phyloP scores from a whole-genome alignment of 2,113 vertebrate genomes.

The Desmodus rotundus region DNA sequence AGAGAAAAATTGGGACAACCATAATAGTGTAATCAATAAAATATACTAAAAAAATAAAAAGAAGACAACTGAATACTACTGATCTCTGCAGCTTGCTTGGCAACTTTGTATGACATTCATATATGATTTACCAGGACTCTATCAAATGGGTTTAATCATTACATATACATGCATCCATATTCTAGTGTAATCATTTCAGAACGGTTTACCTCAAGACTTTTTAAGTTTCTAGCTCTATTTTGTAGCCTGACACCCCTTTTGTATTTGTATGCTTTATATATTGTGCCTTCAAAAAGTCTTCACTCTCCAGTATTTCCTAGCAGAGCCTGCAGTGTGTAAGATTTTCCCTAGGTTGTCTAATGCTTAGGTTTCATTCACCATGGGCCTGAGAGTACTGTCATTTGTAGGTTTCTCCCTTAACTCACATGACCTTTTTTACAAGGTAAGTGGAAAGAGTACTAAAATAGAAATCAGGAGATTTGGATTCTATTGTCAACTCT shows the following conservation, averaged over 20 bases:
- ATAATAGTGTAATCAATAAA: too few species aligned
- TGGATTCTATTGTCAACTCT: conserved; percentile 10
- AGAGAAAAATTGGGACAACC: too few species aligned
- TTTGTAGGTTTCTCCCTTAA: neutral
- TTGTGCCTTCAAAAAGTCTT: neutral
- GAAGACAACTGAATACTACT: neutral
- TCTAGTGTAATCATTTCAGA: neutral
- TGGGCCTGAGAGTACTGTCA: neutral
- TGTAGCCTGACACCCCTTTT: neutral
- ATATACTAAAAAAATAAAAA: neutral
- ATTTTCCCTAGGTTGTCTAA: neutral
- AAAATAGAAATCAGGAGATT: conserved; percentile 6
- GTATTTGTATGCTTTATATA: neutral
- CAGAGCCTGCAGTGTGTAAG: neutral
- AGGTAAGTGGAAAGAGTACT: neutral
- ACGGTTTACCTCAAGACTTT: neutral
- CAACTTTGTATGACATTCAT: neutral
- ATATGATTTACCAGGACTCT: neutral
- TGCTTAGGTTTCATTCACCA: neutral
- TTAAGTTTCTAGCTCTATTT: neutral
- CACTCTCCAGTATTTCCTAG: neutral
- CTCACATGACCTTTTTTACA: neutral
- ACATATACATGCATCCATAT: conserved; percentile 16
- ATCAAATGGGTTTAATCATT: conserved; percentile 10
- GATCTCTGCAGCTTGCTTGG: neutral